Evolutionary conservation across 2,888 invertebrate species (phyloP).

Genomic region (Liodrosophila aerea): DNA sequence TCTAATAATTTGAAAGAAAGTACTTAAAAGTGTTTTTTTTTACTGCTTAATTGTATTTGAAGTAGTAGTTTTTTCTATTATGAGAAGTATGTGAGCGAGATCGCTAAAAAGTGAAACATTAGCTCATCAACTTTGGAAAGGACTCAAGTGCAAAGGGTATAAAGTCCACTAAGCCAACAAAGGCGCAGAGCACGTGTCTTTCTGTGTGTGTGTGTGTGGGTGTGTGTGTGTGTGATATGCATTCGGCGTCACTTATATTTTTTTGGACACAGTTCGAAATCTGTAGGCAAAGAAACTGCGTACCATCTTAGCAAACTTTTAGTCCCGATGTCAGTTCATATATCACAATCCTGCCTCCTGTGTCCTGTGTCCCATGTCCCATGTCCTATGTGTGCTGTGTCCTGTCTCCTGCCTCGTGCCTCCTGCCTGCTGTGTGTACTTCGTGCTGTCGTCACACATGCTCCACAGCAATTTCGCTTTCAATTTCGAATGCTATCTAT

Average conservation of each 20-base stretch:
- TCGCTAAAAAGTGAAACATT: not conserved
- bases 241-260: conserved; percentile 59
- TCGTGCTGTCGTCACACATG: conserved; percentile 72
- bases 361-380: not conserved
- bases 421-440: not conserved
- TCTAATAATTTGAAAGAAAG: no score
- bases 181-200: not conserved
- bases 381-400: not conserved
- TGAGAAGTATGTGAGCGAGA: no score
- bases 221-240: conserved; percentile 43
- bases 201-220: conserved; percentile 26
- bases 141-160: not conserved
- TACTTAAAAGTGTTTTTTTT: no score
- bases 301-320: conserved; percentile 33
- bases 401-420: not conserved
- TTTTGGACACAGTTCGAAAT: conserved; percentile 26
- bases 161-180: conserved; percentile 4
- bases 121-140: not conserved
- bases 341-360: conserved; percentile 48
- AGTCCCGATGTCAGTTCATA: conserved; percentile 71
- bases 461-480: conserved; percentile 77
- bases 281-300: conserved; percentile 21
- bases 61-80: no score
- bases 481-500: conserved; percentile 78
- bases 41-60: no score